Conservation (phyloP, 1,140 invertebrate genomes). For the Argopecten irradians region DNA sequence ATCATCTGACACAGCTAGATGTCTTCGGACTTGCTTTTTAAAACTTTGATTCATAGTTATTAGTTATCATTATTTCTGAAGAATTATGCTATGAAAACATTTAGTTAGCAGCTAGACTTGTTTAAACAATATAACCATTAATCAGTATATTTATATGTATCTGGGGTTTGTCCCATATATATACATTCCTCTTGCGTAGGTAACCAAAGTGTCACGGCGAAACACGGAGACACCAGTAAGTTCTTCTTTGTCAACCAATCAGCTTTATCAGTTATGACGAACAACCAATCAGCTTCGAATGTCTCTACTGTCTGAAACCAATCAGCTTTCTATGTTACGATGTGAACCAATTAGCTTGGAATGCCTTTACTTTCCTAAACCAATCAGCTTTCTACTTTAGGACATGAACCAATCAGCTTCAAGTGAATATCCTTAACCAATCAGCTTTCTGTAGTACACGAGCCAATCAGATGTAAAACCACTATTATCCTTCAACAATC, state of each 20-base stretch:
- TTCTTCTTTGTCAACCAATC: conserved; percentile 12
- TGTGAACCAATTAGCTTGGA: no score
- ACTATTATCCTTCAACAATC: neutral
- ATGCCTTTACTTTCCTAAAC: neutral
- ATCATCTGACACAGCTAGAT: neutral
- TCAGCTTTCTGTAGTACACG: no score
- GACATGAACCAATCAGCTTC: neutral
- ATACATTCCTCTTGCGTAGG: neutral
- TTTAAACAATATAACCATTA: neutral
- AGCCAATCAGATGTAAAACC: no score
- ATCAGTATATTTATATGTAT: neutral
- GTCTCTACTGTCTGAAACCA: neutral
- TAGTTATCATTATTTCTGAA: neutral
- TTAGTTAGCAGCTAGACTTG: neutral
- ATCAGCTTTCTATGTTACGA: no score
- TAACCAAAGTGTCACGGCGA: conserved; percentile 14
- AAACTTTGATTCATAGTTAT: neutral
- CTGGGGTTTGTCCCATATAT: conserved; percentile 4
- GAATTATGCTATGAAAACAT: neutral
- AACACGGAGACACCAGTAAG: conserved; percentile 20
- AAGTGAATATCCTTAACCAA: neutral
- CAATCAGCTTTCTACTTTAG: no score
- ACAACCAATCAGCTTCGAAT: neutral
- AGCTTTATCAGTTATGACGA: neutral
- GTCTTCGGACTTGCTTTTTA: neutral